A percentile compares a stretch with the other conserved stretches of the same genome.
These are phyloP conservation scores for Thunnus albacares DNA, from an alignment of 2,797 vertebrate species.

Conservation along the genomic window DNA sequence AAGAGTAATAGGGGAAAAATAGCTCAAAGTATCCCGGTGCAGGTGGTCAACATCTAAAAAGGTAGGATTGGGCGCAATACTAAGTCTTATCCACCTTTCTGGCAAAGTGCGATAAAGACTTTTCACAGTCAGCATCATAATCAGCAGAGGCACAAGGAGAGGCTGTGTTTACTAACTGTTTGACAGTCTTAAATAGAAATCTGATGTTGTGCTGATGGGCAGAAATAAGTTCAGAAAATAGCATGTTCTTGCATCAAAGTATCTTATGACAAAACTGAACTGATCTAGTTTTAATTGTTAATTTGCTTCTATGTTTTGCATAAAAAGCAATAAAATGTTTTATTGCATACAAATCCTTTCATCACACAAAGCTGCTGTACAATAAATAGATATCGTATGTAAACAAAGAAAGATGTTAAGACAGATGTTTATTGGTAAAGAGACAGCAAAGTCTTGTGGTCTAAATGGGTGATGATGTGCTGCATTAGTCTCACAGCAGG, in stretches of 20 bases:
- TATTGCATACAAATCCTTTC: background rate
- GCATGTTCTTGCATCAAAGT: background rate
- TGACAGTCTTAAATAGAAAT: too few species aligned
- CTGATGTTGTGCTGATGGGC: too few species aligned
- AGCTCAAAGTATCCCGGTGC: too few species aligned
- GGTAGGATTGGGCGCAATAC: too few species aligned
- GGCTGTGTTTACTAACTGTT: too few species aligned
- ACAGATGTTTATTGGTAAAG: background rate
- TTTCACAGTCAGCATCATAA: too few species aligned
- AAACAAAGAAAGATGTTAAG: background rate
- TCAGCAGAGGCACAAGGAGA: too few species aligned
- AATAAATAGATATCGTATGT: background rate
- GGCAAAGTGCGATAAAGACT: too few species aligned
- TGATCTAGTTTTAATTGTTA: constrained; percentile 17
- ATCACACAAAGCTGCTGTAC: background rate
- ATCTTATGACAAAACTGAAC: constrained; percentile 20
- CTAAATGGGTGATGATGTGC: background rate
- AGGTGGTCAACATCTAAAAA: too few species aligned
- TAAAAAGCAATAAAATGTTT: background rate
- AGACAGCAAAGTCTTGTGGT: background rate
- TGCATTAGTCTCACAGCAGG: background rate
- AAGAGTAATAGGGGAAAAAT: too few species aligned
- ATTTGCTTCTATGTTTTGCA: background rate
- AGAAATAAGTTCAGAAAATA: too few species aligned
- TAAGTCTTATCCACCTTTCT: too few species aligned